phyloP scores from a whole-genome alignment of 2,888 invertebrate genomes.

The Eurytoma adleriae region DNA sequence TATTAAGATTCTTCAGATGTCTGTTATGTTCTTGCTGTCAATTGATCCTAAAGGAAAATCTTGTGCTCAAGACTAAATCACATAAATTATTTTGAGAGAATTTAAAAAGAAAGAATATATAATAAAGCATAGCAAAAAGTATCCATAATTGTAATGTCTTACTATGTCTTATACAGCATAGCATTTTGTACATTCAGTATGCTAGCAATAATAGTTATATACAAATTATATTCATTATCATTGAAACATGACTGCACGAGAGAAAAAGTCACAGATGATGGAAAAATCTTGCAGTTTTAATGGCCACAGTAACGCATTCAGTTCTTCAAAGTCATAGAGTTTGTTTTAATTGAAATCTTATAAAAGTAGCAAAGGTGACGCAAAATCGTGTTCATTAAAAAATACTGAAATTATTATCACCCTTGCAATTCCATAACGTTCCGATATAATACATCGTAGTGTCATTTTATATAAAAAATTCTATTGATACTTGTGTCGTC shows the following conservation, averaged over 20 bases:
- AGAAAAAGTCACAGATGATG: slow-evolving; percentile 14
- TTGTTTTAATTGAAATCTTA: slow-evolving; percentile 27
- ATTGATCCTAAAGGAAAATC: too few relatives aligned
- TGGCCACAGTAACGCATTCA: slow-evolving; percentile 23
- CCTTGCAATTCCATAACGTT: slow-evolving; percentile 49
- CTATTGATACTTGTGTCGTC: slow-evolving; percentile 40
- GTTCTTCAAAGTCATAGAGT: slow-evolving; percentile 17
- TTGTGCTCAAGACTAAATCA: too few relatives aligned
- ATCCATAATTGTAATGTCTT: slow-evolving; percentile 23
- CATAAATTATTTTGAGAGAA: neutral
- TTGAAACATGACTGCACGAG: slow-evolving; percentile 19
- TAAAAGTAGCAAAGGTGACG: slow-evolving; percentile 50
- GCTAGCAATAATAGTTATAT: slow-evolving; percentile 44
- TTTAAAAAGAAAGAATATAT: neutral
- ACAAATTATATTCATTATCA: slow-evolving; percentile 45
- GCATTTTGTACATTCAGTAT: slow-evolving; percentile 53
- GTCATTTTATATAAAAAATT: slow-evolving; percentile 34
- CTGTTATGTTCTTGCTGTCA: too few relatives aligned
- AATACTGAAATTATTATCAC: slow-evolving; percentile 54
- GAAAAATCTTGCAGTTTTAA: slow-evolving; percentile 5
- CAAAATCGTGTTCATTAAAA: slow-evolving; percentile 29
- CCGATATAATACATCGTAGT: slow-evolving; percentile 31
- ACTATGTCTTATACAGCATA: slow-evolving; percentile 30
- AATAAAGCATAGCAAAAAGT: slow-evolving; percentile 21
- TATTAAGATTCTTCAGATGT: too few relatives aligned